Evolutionary conservation across 2,113 vertebrate genomes (phyloP).

Genomic region (Pipa parva): DNA sequence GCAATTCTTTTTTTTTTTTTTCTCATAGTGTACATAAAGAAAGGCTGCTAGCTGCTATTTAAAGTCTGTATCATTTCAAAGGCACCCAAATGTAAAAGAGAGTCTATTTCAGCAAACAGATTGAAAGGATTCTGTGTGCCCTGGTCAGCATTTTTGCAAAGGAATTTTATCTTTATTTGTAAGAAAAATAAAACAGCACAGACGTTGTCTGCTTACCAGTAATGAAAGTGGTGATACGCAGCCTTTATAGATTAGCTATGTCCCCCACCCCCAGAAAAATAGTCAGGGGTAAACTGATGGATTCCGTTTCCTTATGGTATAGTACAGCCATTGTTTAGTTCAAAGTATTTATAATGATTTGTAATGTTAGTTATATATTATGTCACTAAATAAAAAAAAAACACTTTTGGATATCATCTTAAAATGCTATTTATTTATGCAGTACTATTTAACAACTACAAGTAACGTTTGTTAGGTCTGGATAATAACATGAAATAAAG

Average conservation of each 20-base stretch:
- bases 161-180: slow-evolving; percentile 3
- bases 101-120: neutral
- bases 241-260: neutral
- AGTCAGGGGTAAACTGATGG: neutral
- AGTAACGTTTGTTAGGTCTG: too few species aligned
- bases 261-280: too few species aligned
- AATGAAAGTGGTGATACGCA: neutral
- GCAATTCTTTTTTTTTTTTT: neutral
- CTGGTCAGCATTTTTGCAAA: neutral
- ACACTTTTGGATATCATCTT: too few species aligned
- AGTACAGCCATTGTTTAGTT: too few species aligned
- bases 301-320: neutral
- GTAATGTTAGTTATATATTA: too few species aligned
- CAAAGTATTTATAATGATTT: too few species aligned
- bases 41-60: neutral
- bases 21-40: neutral
- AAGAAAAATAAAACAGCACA: neutral
- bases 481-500: too few species aligned
- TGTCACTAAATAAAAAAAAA: too few species aligned
- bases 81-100: neutral
- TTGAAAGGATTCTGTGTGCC: neutral
- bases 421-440: too few species aligned
- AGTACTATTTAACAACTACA: too few species aligned
- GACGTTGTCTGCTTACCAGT: neutral
- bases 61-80: neutral